Evolutionary conservation across 2,888 invertebrate species (phyloP).

Genomic region (Megastigmus dorsalis): DNA sequence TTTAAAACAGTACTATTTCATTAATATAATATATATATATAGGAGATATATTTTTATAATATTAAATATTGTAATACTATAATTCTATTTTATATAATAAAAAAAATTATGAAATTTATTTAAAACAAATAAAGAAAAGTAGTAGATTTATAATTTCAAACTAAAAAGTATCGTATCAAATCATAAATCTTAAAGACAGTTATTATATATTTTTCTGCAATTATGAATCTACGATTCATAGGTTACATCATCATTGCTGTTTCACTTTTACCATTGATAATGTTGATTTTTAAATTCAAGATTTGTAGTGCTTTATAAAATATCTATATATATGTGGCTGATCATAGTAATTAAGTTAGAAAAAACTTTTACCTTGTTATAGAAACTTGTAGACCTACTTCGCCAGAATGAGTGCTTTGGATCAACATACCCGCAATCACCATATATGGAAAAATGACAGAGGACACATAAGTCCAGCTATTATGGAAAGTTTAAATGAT

Average conservation of each 20-base stretch:
- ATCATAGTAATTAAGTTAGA: not conserved
- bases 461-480: constrained; percentile 64
- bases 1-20: no score
- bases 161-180: no score
- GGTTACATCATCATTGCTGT: not conserved
- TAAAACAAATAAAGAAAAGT: no score
- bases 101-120: no score
- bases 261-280: constrained; percentile 17
- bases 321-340: not conserved
- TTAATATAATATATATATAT: no score
- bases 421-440: constrained; percentile 44
- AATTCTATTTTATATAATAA: no score
- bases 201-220: constrained; percentile 18
- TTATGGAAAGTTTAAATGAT: constrained; percentile 71
- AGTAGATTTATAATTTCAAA: no score
- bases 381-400: constrained; percentile 7
- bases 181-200: no score
- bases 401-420: constrained; percentile 38
- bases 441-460: constrained; percentile 55
- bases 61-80: no score
- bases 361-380: not conserved
- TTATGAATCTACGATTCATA: not conserved
- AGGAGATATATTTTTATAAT: no score
- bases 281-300: not conserved
- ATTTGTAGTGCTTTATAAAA: no score